These are phyloP conservation scores for Eupeodes corollae DNA, from an alignment of 1,140 invertebrate species.

Conservation along the genomic window DNA sequence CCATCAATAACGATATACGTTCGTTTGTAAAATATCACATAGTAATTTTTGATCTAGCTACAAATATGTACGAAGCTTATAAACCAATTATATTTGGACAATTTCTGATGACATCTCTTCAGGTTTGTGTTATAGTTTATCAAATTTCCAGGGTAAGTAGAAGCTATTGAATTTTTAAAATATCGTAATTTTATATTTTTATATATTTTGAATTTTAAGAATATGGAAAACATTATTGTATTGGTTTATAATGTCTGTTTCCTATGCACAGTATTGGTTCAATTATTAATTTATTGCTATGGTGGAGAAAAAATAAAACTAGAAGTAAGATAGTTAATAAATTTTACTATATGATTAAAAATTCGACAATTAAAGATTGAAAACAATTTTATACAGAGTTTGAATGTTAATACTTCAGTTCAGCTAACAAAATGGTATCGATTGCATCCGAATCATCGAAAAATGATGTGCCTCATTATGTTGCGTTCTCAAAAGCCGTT, in stretches of 20 bases:
- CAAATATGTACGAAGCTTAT: slow-evolving; percentile 15
- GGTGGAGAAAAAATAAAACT: slow-evolving; percentile 28
- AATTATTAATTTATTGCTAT: slow-evolving; percentile 32
- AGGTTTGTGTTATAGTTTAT: slow-evolving; percentile 32
- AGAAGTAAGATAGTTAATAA: slow-evolving; percentile 13
- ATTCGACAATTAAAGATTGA: too few species aligned
- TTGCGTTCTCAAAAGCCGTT: slow-evolving; percentile 20
- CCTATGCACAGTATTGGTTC: slow-evolving; percentile 24
- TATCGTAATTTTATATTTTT: background rate
- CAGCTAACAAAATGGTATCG: slow-evolving; percentile 21
- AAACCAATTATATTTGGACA: slow-evolving; percentile 28
- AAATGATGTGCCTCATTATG: slow-evolving; percentile 20
- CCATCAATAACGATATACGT: slow-evolving; percentile 1
- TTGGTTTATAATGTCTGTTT: slow-evolving; percentile 21
- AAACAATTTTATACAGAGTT: slow-evolving; percentile 12
- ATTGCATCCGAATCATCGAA: slow-evolving; percentile 16
- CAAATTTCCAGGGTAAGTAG: slow-evolving; percentile 24
- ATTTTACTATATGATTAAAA: too few species aligned
- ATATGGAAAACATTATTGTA: slow-evolving; percentile 21
- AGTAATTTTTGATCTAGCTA: slow-evolving; percentile 12
- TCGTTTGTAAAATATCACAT: slow-evolving; percentile 16
- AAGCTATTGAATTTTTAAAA: too few species aligned
- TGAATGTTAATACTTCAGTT: slow-evolving; percentile 20
- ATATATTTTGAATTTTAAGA: slow-evolving; percentile 11
- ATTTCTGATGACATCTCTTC: slow-evolving; percentile 29